phyloP scores from a whole-genome alignment of 2,797 vertebrate species.

The Notamacropus eugenii region DNA sequence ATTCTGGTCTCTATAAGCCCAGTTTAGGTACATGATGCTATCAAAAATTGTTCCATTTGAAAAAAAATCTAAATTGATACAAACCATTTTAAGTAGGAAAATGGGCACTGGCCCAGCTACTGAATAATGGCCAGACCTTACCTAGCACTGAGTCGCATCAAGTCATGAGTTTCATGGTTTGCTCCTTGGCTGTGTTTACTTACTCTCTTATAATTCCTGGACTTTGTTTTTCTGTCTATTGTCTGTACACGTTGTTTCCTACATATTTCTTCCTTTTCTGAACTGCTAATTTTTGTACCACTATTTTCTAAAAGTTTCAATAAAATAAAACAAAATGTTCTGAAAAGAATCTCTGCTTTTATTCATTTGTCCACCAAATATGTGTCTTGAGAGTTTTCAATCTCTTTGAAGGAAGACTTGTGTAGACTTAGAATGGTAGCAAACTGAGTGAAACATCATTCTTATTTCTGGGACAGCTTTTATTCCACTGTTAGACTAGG shows the following conservation, averaged over 20 bases:
- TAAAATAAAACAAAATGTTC: slow-evolving; percentile 29
- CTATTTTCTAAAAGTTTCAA: slow-evolving; percentile 10
- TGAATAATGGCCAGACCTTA: neutral
- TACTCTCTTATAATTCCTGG: neutral
- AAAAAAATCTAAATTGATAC: neutral
- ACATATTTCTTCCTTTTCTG: neutral
- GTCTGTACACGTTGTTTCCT: neutral
- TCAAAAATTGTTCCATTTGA: neutral
- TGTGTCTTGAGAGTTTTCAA: neutral
- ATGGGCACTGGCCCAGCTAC: neutral
- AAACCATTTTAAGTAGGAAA: neutral
- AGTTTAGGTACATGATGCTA: neutral
- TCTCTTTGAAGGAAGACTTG: neutral
- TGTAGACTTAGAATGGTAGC: neutral
- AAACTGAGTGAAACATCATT: neutral
- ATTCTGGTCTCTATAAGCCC: neutral
- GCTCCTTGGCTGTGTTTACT: neutral
- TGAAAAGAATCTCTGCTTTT: slow-evolving; percentile 13
- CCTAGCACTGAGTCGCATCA: neutral
- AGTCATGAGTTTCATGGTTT: neutral
- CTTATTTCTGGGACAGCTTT: neutral
- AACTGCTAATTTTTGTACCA: neutral
- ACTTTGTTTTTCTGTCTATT: neutral
- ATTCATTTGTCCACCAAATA: neutral
- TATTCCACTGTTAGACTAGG: neutral